These are phyloP conservation scores for Oreortyx pictus DNA, from an alignment of 2,797 vertebrate genomes.

Conservation along the genomic window DNA sequence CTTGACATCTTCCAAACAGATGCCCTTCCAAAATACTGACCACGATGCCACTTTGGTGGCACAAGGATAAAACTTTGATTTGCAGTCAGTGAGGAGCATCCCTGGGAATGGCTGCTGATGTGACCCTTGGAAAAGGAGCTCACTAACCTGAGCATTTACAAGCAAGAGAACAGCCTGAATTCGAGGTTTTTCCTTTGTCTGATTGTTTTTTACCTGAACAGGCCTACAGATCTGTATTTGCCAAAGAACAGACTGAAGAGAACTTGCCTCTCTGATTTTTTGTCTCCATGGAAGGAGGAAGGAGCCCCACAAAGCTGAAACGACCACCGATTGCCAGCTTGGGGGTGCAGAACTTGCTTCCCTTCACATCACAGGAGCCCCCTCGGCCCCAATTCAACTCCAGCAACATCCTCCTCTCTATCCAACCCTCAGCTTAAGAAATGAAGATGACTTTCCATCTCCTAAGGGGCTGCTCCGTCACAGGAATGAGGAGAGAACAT, in stretches of 20 bases:
- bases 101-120: neutral
- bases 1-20: neutral
- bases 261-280: neutral
- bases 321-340: rapidly evolving
- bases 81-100: neutral
- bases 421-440: neutral
- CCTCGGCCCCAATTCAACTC: neutral
- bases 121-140: neutral
- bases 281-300: neutral
- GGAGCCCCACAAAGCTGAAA: neutral
- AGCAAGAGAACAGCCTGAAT: neutral
- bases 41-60: neutral
- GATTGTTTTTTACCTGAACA: neutral
- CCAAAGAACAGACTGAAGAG: neutral
- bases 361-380: neutral
- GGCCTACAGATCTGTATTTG: rapidly evolving
- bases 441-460: neutral
- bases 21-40: neutral
- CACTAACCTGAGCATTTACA: neutral
- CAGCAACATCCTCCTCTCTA: neutral
- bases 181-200: neutral
- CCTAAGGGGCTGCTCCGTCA: neutral
- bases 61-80: neutral
- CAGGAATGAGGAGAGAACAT: rapidly evolving
- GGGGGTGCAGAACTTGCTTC: neutral